These are phyloP conservation scores for Drosophila bocqueti DNA, from an alignment of 1,140 invertebrate species.

Conservation along the genomic window DNA sequence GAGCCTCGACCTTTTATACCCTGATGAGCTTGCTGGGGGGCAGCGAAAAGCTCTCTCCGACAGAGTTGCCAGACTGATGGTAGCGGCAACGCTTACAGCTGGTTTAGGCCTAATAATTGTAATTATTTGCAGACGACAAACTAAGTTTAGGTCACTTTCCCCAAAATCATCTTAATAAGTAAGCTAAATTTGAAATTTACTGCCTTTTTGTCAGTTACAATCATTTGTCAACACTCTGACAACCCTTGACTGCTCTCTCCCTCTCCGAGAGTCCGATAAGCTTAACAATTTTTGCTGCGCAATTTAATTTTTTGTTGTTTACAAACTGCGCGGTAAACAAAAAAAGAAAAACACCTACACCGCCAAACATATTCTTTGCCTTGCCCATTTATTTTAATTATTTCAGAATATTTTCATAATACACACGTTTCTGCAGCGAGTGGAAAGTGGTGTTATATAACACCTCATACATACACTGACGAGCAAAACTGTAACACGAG, in stretches of 20 bases:
- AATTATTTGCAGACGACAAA: neutral
- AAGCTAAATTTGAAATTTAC: too few relatives aligned
- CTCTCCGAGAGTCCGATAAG: constrained; percentile 6
- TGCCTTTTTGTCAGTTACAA: too few relatives aligned
- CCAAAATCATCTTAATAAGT: neutral
- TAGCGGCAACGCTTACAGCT: neutral
- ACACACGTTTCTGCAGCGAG: constrained; percentile 40
- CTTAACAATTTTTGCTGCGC: constrained; percentile 67
- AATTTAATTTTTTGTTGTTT: constrained; percentile 78
- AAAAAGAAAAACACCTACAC: constrained; percentile 53
- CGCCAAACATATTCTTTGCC: constrained; percentile 68
- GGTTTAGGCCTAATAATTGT: neutral
- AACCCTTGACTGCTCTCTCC: neutral
- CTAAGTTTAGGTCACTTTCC: too few relatives aligned
- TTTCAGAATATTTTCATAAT: constrained; percentile 60
- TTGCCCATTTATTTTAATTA: constrained; percentile 66
- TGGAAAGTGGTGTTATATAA: constrained; percentile 49
- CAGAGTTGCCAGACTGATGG: constrained; percentile 28
- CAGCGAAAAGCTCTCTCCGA: constrained; percentile 9
- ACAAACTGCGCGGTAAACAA: constrained; percentile 81
- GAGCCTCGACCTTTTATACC: constrained; percentile 41
- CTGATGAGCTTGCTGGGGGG: constrained; percentile 34
- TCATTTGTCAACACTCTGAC: neutral
- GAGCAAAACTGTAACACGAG: too few relatives aligned
- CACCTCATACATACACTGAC: constrained; percentile 7